Conservation (phyloP, 2,113 vertebrate species). For the Otis tarda region DNA sequence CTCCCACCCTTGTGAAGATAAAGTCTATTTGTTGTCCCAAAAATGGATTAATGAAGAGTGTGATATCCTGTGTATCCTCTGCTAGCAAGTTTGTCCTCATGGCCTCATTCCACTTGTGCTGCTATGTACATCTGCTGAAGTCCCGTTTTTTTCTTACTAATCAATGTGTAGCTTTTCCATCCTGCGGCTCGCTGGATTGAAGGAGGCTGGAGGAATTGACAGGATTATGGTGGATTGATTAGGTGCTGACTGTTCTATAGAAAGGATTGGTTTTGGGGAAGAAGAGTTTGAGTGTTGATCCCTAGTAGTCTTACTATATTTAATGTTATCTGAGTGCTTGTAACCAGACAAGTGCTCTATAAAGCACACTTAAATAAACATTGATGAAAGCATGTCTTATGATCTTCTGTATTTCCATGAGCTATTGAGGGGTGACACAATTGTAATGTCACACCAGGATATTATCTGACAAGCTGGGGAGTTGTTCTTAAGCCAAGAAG, state of each 20-base stretch:
- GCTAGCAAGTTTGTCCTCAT: background rate
- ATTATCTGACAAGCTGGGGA: conserved; percentile 10
- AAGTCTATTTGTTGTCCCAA: background rate
- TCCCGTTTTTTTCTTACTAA: background rate
- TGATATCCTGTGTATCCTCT: background rate
- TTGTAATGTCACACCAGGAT: conserved; percentile 38
- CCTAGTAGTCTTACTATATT: background rate
- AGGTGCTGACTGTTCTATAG: background rate
- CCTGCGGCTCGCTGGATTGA: background rate
- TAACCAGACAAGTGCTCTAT: background rate
- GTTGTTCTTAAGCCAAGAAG: conserved; percentile 21
- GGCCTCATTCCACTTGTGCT: background rate
- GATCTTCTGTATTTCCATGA: conserved; percentile 35
- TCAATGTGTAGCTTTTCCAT: background rate
- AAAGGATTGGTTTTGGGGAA: background rate
- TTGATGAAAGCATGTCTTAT: background rate
- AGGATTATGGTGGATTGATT: background rate
- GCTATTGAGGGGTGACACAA: conserved; percentile 31
- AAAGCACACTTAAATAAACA: conserved; percentile 7
- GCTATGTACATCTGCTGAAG: background rate
- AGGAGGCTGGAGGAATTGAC: background rate
- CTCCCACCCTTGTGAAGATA: background rate
- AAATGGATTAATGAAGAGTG: background rate
- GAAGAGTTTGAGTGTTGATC: background rate
- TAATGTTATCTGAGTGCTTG: background rate